phyloP scores from a whole-genome alignment of 1,140 invertebrate genomes.

The Bombus balteatus region DNA sequence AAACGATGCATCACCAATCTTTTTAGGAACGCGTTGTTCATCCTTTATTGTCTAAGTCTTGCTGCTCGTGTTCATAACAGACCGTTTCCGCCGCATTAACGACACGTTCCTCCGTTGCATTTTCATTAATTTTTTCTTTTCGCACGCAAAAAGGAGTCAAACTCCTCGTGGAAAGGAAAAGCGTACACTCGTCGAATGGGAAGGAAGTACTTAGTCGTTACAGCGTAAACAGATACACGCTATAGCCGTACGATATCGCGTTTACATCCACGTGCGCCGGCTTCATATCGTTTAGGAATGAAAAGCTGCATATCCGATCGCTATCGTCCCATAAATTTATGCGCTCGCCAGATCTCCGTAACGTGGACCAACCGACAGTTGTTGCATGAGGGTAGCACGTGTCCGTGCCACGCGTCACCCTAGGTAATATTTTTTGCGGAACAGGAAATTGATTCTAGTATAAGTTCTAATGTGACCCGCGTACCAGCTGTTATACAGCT shows the following conservation, averaged over 20 bases:
- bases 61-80: slow-evolving; percentile 28
- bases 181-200: background rate
- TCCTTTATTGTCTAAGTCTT: slow-evolving; percentile 37
- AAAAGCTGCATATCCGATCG: slow-evolving; percentile 25
- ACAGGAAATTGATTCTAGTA: slow-evolving; percentile 62
- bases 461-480: slow-evolving; percentile 7
- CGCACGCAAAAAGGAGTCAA: background rate
- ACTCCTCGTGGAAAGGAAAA: background rate
- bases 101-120: background rate
- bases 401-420: slow-evolving; percentile 31
- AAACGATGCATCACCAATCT: slow-evolving; percentile 27
- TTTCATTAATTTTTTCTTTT: background rate
- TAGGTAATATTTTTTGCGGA: slow-evolving; percentile 8
- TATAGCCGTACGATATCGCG: background rate
- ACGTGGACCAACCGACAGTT: slow-evolving; percentile 34
- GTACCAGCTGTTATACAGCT: slow-evolving; percentile 46
- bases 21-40: slow-evolving; percentile 43
- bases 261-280: background rate
- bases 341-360: background rate
- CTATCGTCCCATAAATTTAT: slow-evolving; percentile 19
- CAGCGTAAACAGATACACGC: background rate
- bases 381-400: slow-evolving; percentile 31
- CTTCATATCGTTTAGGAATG: background rate
- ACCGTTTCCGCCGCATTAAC: slow-evolving; percentile 41
- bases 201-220: background rate